Conservation (phyloP, 1,140 invertebrate genomes). For the Drosophila nikananu region DNA sequence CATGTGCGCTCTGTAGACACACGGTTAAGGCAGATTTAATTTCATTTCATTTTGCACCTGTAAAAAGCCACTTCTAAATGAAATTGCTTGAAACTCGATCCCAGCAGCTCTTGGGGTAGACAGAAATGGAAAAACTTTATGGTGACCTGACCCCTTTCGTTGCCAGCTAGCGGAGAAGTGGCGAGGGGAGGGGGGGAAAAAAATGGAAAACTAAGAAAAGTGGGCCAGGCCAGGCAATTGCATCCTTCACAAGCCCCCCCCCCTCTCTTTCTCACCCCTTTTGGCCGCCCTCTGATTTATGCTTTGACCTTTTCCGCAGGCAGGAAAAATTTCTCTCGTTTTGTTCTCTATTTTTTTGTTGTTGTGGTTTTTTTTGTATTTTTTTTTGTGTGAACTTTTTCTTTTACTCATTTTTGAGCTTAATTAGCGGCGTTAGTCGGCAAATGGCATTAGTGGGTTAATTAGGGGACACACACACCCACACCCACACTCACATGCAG, state of each 20-base stretch:
- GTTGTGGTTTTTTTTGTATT: background rate
- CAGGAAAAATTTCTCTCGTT: constrained; percentile 56
- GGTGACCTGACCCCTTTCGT: constrained; percentile 53
- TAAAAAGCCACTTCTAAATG: constrained; percentile 51
- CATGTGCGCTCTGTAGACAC: constrained; percentile 9
- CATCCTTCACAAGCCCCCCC: constrained; percentile 28
- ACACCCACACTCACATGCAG: constrained; percentile 13
- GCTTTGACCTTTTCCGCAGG: constrained; percentile 81
- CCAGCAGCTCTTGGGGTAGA: constrained; percentile 16
- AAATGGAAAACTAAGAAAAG: constrained; percentile 42
- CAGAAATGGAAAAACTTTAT: constrained; percentile 56
- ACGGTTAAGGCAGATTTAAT: constrained; percentile 45
- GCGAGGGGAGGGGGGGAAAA: background rate
- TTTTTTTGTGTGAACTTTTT: constrained; percentile 11
- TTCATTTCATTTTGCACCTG: constrained; percentile 53
- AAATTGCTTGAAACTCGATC: constrained; percentile 51
- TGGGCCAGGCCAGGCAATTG: constrained; percentile 71
- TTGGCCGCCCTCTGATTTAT: constrained; percentile 64
- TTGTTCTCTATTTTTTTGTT: constrained; percentile 26
- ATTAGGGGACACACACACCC: constrained; percentile 55
- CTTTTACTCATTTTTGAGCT: constrained; percentile 62
- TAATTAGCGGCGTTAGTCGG: constrained; percentile 73
- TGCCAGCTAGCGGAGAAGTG: background rate
- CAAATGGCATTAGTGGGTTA: constrained; percentile 79
- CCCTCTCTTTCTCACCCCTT: background rate